These are phyloP conservation scores for Emmelina monodactyla DNA, from an alignment of 2,888 invertebrate species.

Conservation along the genomic window DNA sequence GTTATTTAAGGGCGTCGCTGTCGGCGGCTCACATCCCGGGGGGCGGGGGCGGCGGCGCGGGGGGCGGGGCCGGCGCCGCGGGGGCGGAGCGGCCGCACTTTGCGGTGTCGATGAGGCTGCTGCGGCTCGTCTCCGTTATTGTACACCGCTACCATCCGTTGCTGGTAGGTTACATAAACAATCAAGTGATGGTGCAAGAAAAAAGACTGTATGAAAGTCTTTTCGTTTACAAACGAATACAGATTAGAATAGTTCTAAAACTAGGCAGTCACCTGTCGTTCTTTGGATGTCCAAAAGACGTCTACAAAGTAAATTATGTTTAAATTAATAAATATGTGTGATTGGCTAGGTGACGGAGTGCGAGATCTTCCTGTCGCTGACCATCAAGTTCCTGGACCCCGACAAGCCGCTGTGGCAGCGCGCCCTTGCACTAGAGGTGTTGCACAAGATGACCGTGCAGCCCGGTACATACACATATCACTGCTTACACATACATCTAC, in stretches of 20 bases:
- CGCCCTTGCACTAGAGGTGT: constrained; percentile 92
- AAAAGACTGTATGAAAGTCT: too few species aligned
- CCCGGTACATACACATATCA: too few species aligned
- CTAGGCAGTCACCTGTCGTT: too few species aligned
- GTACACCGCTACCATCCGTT: constrained; percentile 92
- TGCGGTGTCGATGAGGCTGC: constrained; percentile 93
- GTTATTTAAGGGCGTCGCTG: constrained; percentile 45
- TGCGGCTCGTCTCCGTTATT: constrained; percentile 91
- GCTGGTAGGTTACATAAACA: constrained; percentile 63
- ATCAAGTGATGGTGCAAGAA: background rate
- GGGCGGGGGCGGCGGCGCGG: constrained; percentile 16
- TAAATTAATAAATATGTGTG: constrained; percentile 6
- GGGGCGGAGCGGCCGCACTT: constrained; percentile 92
- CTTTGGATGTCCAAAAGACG: background rate
- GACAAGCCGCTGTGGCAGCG: constrained; percentile 98
- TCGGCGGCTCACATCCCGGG: constrained; percentile 49
- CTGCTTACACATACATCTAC: too few species aligned
- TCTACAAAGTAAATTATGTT: background rate
- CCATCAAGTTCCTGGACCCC: constrained; percentile 96
- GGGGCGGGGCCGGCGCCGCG: constrained; percentile 64
- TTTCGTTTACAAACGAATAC: too few species aligned
- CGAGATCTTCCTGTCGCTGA: constrained; percentile 96
- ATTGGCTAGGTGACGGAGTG: constrained; percentile 87
- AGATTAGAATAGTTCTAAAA: too few species aligned
- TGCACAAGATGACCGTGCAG: constrained; percentile 92